These are phyloP conservation scores for Mesoligia furuncula DNA, from an alignment of 2,888 invertebrate species.

Conservation along the genomic window DNA sequence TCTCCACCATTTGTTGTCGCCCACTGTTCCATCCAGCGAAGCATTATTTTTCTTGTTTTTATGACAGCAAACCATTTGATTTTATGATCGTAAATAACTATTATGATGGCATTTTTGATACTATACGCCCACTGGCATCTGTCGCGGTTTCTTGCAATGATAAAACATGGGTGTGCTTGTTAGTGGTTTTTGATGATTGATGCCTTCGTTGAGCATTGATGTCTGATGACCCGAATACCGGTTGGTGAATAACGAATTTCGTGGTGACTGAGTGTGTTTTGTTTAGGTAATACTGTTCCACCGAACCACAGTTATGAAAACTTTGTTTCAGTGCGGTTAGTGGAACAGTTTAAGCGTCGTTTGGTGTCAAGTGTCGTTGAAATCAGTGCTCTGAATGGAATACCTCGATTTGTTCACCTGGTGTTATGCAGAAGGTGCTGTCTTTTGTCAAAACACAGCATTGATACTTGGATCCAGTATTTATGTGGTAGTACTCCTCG, in stretches of 20 bases:
- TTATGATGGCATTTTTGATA: slow-evolving; percentile 64
- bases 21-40: slow-evolving; percentile 53
- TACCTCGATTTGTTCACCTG: too few species aligned
- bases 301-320: background rate
- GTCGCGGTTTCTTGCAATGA: slow-evolving; percentile 65
- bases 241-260: background rate
- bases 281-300: background rate
- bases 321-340: background rate
- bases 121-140: slow-evolving; percentile 64
- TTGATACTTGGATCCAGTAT: background rate
- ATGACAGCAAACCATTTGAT: slow-evolving; percentile 74
- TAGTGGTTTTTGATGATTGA: slow-evolving; percentile 42
- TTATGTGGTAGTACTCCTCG: background rate
- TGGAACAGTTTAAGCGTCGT: background rate
- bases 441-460: background rate
- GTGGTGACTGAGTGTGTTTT: background rate
- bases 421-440: background rate
- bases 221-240: slow-evolving; percentile 14
- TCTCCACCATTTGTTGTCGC: slow-evolving; percentile 59
- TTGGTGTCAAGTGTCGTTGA: background rate
- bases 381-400: background rate
- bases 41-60: slow-evolving; percentile 76
- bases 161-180: slow-evolving; percentile 37
- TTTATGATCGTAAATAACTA: slow-evolving; percentile 73
- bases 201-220: slow-evolving; percentile 12